Base-by-base conservation (phyloP, 2,888 invertebrate genomes). In the Xylophagus ater region DNA sequence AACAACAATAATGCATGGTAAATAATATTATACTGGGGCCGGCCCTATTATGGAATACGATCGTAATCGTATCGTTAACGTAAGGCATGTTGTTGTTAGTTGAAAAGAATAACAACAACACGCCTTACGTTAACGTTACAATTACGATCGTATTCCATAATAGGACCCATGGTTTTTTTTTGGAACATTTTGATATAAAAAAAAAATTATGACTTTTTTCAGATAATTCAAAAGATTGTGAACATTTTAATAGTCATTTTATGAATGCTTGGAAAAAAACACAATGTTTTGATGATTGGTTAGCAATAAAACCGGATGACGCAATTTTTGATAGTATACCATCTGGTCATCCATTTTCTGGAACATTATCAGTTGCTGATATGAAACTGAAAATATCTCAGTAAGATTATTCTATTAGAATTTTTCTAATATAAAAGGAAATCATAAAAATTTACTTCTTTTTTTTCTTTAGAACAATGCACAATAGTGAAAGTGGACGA, bases 301-400 rank as follows among this genome's bases (percentile, higher is more conserved):
- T 44, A 50, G 62, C 64, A 28, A 70, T 68, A n/a, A 73, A 73
- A 48, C 73, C 74, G 1, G 73, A 78, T 10, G 69, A 75, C 34
- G 73, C 75, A 40, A 73, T 77, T 21, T 78, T 88, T 49, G 69
- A 82, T 43, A 72, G 71, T 49, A 68, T 81, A n/a, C 71, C 74
- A 42, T 77, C 85, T 4, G 83, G 88, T 10, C 97, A 97, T 69
- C 92, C 94, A 1, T 94, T 88, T 67, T 84, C 90, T 35, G 96
- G 97, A 1, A 90, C 94, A 51, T 67, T 96, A 9, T 92, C 89
- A 12, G 87, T 96, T 14, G 78, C 87, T 35, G 97, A 97, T 64
- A 89, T 97, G 82, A 90, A 88, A 60, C 66, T 90, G 4, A 76
- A 86, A 56, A 70, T 90, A 46, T 76, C 89, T n/a, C 89, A 90